phyloP scores from a whole-genome alignment of 2,113 vertebrate species.

The Laticauda colubrina region DNA sequence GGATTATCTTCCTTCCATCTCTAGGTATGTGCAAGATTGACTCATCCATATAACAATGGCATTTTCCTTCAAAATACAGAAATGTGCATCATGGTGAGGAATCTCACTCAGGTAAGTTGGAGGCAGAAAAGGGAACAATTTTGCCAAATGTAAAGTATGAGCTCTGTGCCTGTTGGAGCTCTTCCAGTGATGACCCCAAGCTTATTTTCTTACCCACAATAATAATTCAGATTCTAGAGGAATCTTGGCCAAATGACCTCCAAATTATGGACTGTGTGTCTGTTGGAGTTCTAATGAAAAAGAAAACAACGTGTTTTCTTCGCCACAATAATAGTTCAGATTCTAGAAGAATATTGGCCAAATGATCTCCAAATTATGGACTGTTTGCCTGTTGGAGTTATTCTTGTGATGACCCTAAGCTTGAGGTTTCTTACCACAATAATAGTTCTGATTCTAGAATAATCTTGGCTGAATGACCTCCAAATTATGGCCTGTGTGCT shows the following conservation, averaged over 20 bases:
- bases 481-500: background rate
- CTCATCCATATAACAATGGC: slow-evolving; percentile 73
- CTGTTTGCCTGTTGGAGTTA: background rate
- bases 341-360: too few species aligned
- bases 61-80: slow-evolving; percentile 75
- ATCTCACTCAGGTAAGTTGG: slow-evolving; percentile 60
- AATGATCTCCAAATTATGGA: too few species aligned
- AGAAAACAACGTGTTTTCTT: too few species aligned
- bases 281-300: too few species aligned
- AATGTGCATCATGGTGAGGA: slow-evolving; percentile 71
- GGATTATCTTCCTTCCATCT: slow-evolving; percentile 1
- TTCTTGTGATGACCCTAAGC: background rate
- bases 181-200: background rate
- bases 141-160: background rate
- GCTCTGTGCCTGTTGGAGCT: background rate
- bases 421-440: too few species aligned
- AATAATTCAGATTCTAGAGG: too few species aligned
- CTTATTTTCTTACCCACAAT: background rate
- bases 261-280: too few species aligned
- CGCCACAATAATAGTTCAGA: too few species aligned
- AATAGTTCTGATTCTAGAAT: too few species aligned
- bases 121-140: background rate
- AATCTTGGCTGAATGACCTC: background rate
- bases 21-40: slow-evolving; percentile 78
- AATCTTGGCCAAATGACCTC: too few species aligned